phyloP scores from a whole-genome alignment of 2,888 invertebrate genomes.

The Metopia argyrocephala region DNA sequence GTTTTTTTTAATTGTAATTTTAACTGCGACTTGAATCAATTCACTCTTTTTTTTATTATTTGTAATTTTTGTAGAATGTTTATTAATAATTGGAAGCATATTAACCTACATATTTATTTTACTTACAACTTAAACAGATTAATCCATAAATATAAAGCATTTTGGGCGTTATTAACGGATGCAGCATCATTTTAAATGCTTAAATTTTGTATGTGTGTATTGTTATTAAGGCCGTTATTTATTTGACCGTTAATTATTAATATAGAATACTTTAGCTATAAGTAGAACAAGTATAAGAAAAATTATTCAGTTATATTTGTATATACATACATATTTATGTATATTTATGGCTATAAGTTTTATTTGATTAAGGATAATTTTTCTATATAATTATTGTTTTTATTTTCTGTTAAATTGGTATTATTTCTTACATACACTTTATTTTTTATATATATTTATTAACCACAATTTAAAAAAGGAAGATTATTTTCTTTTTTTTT shows the following conservation, averaged over 20 bases:
- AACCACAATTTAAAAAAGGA: conserved; percentile 34
- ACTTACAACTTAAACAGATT: conserved; percentile 73
- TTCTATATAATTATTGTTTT: background rate
- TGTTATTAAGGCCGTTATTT: conserved; percentile 56
- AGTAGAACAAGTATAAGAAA: conserved; percentile 6
- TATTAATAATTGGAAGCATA: too few species aligned
- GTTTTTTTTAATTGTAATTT: background rate
- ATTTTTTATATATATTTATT: conserved; percentile 36
- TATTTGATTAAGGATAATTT: conserved; percentile 17
- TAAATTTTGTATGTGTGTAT: background rate
- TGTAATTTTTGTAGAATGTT: background rate
- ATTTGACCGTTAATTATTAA: conserved; percentile 41
- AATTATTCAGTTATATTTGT: background rate
- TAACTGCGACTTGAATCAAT: background rate
- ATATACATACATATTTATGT: conserved; percentile 8
- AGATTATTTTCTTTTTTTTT: conserved; percentile 21
- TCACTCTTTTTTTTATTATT: conserved; percentile 8
- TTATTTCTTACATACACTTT: conserved; percentile 54
- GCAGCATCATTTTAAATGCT: conserved; percentile 39
- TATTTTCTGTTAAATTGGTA: background rate
- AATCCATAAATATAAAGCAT: conserved; percentile 65
- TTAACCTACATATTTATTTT: conserved; percentile 57
- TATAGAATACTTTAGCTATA: conserved; percentile 37
- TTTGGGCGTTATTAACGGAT: conserved; percentile 42
- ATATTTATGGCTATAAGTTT: conserved; percentile 1